Base-by-base conservation (phyloP, 2,888 invertebrate genomes). In the Enchytraeus crypticus region DNA sequence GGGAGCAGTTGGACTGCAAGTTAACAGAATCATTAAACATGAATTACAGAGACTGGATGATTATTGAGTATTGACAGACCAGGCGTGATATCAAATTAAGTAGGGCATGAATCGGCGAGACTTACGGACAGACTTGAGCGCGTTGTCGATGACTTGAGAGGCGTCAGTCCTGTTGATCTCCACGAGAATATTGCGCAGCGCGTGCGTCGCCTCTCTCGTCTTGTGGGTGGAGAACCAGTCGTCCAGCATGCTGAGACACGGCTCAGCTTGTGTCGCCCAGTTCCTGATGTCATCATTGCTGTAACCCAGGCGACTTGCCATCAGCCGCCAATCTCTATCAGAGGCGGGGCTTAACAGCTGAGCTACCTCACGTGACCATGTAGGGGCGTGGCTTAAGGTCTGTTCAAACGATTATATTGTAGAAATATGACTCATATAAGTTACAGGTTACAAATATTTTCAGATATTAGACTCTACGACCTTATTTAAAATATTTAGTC, bases 161-260 rank as follows among this genome's bases (percentile, higher is more conserved):
- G 71, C 76, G 64, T 77, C 77, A 51, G 65, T 49, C 49, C 76
- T 66, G 57, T 73, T 70, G 70, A 77, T 76, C 49, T 77, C 75
- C 47, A 72, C 71, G 8, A 77, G 68, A n/a, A 66, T 65, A n/a
- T 68, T 72, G 47, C 75, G 64, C 11, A 77, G 65, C 23, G 70
- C 75, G 58, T 65, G 63, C 4, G 69, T 71, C 4, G 71, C 71
- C 61, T 76, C 77, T 56, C 72, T 69, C 8, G 73, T 74, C 62
- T 73, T 76, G 62, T 74, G 72, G 14, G 72, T 73, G 55, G 75
- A 70, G 62, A 73, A 77, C 75, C 76, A 77, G 62, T 77, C 76
- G 65, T 72, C 73, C n/a, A 77, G 66, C 64, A 77, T 57, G 4
- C 72, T 69, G 74, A 77, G 73, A 59, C 74, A 76, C 2, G 77